A percentile compares a stretch with the other conserved stretches of the same genome.
Evolutionary conservation across 2,113 vertebrate species (phyloP).

Genomic region (Pithys albifrons): DNA sequence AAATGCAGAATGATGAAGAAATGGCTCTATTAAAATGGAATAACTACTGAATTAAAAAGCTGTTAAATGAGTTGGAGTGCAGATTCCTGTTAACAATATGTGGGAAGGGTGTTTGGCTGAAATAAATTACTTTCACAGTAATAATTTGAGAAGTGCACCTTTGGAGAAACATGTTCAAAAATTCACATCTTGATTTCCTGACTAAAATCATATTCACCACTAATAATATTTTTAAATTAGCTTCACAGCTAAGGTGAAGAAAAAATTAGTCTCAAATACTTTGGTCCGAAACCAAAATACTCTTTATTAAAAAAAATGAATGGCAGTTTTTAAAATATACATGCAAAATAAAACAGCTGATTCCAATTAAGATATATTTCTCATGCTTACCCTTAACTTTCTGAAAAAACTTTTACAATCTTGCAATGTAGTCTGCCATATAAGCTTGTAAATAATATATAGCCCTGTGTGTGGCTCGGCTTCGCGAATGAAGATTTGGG

Average conservation of each 20-base stretch:
- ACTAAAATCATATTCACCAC: slow-evolving; percentile 67
- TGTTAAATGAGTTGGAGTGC: slow-evolving; percentile 79
- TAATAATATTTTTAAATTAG: slow-evolving; percentile 75
- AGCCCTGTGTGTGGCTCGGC: too few species aligned
- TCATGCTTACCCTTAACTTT: slow-evolving; percentile 32
- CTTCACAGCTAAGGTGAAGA: slow-evolving; percentile 47
- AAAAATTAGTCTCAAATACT: slow-evolving; percentile 52
- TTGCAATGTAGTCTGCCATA: slow-evolving; percentile 15
- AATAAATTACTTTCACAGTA: slow-evolving; percentile 81
- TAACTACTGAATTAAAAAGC: slow-evolving; percentile 83
- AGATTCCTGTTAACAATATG: slow-evolving; percentile 76
- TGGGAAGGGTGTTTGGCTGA: slow-evolving; percentile 77
- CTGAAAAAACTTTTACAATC: slow-evolving; percentile 31
- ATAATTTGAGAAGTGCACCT: slow-evolving; percentile 77
- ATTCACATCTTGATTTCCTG: slow-evolving; percentile 77
- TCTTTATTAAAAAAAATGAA: slow-evolving; percentile 21
- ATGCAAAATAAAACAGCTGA: slow-evolving; percentile 52
- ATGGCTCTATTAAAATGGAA: slow-evolving; percentile 82
- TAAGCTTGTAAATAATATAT: slow-evolving; percentile 60
- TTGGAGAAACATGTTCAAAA: slow-evolving; percentile 77
- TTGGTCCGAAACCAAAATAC: slow-evolving; percentile 61
- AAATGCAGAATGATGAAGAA: slow-evolving; percentile 85
- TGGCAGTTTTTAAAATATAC: not conserved
- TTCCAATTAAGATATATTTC: slow-evolving; percentile 68
- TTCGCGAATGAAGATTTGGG: too few species aligned